Base-by-base conservation (phyloP, 2,113 vertebrate genomes). In the Merops nubicus region DNA sequence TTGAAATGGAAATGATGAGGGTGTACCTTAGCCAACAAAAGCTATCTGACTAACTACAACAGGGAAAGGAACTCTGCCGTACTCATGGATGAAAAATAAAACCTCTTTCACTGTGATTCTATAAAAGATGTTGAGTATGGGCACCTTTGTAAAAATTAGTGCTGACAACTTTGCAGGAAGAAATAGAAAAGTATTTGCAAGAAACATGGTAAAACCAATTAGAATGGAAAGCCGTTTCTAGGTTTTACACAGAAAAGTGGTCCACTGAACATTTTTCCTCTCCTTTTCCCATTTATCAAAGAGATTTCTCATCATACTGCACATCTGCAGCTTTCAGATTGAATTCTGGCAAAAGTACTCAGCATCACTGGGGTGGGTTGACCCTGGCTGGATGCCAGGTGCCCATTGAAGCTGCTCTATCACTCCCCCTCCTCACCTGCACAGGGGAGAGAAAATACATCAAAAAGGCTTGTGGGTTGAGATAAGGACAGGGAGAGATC, bases 301-400 rank as follows among this genome's bases (percentile, higher is more conserved):
- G 96, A 89, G 83, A 95, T 95, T 96, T 97, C 96, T 96, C 89
- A 95, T 97, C 81, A 77, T 63, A 48, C 82, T 93, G 96, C 86
- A 96, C 75, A 90, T 97, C 96, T 92, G 57, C 74, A 94, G 83
- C 81, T 54, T 82, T 97, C 93, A 96, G 91, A 96, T 95, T 31
- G 93, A 93, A 96, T 96, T 93, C 91, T 94, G 91, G 89, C 93
- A 77, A 36, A 43, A 89, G 9, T 76, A 45, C 33, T 60, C 26
- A 42, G 81, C 18, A 12, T 48, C 56, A 42, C 33, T 62, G 14
- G 31, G 38, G 28, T 60, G 84, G 54, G 33, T 68, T 69, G 45
- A 17, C 21, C 20, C 12, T 60, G 45, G 33, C 13, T 77, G 64
- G 33, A 26, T 33, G 17, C 36, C 26, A 60, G 21, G 33, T 36